Base-by-base conservation (phyloP, 2,888 invertebrate species). In the Epinotia bilunana region DNA sequence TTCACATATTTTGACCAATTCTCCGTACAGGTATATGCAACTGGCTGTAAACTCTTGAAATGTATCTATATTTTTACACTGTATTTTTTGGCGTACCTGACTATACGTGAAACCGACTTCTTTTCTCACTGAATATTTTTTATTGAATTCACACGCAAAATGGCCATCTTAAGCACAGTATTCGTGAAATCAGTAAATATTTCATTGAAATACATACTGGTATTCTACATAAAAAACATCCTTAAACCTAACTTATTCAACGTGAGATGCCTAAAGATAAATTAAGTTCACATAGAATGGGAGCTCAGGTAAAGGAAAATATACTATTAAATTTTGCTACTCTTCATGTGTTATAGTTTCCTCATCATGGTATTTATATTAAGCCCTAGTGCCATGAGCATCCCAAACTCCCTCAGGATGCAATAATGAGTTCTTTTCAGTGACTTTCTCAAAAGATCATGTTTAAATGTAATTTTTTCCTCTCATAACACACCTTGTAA, bases 211-310 rank as follows among this genome's bases (percentile, higher is more conserved):
- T 53, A 53, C 53, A 53, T 53, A 53, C 53, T 13, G 16, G 16
- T n/a, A n/a, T 53, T 7, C 1, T 49, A 49, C 16, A 13, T 6
- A n/a, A 53, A 53, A 53, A n/a, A 2, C 6, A n/a, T 53, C 5
- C 53, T 53, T 53, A n/a, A 16, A 33, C 16, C 16, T 39, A 62
- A 39, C 61, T 62, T 62, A 62, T 39, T 62, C n/a, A 39, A 39
- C 18, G 5, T 63, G 46, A 23, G 46, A 63, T 23, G 46, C 46
- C 16, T 63, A 23, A 46, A 46, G 20, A 20, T 7, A 43, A 13
- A 2, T 46, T 53, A 4, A 63, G 20, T 46, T 46, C 63, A 20
- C 7, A 43, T 46, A 20, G 20, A 63, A 46, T 20, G 6, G n/a
- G 16, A 53, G n/a, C 16, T 5, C 49, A 49, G n/a, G n/a, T 16